Evolutionary conservation across 2,113 vertebrate genomes (phyloP).

Genomic region (Balaeniceps rex): DNA sequence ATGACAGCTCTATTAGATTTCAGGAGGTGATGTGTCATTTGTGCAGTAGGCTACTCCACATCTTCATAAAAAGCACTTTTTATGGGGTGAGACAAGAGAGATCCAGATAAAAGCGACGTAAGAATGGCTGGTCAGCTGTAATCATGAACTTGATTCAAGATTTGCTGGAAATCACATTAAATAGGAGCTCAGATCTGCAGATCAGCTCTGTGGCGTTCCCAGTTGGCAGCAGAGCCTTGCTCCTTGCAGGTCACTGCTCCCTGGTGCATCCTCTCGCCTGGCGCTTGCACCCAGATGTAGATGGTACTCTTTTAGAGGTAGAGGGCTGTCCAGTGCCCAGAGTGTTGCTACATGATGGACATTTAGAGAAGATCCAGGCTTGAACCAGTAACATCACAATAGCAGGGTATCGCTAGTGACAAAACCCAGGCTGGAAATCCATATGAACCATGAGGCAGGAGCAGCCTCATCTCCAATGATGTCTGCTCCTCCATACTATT

Average conservation of each 20-base stretch:
- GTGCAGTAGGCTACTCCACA: constrained; percentile 33
- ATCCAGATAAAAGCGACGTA: not conserved
- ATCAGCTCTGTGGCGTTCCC: not conserved
- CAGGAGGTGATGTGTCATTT: constrained; percentile 44
- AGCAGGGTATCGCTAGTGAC: not conserved
- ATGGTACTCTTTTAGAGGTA: not conserved
- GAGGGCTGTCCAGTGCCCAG: not conserved
- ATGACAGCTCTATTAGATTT: constrained; percentile 54
- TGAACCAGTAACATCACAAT: not conserved
- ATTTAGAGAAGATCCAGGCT: not conserved
- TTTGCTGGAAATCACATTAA: constrained; percentile 24
- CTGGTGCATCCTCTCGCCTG: not conserved
- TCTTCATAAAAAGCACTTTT: constrained; percentile 45
- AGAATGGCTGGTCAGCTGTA: constrained; percentile 20
- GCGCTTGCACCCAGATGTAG: not conserved
- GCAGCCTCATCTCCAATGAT: not conserved
- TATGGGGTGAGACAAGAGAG: constrained; percentile 39
- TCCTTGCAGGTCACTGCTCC: not conserved
- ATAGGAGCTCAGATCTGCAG: not conserved
- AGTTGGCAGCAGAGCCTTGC: not conserved
- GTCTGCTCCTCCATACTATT: not conserved
- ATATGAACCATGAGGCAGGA: not conserved
- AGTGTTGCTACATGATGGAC: not conserved
- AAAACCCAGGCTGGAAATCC: not conserved
- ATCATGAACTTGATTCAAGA: not conserved